phyloP scores from a whole-genome alignment of 2,797 vertebrate species.

The Linurgus olivaceus region DNA sequence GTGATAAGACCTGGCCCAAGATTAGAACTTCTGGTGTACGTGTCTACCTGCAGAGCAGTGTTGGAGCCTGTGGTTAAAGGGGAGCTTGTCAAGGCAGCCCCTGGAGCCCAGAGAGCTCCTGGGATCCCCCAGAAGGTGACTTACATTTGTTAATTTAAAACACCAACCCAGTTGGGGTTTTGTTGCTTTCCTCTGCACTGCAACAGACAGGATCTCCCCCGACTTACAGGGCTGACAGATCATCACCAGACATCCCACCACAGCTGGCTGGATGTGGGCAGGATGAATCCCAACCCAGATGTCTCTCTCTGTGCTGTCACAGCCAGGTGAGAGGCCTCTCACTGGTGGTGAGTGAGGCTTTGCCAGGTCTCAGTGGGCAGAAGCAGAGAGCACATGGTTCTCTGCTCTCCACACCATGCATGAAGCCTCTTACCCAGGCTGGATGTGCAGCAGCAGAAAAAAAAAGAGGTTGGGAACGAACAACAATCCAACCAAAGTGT shows the following conservation, averaged over 20 bases:
- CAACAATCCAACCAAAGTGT: fast-evolving
- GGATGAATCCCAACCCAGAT: neutral
- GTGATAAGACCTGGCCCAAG: neutral
- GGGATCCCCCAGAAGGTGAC: neutral
- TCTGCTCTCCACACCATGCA: neutral
- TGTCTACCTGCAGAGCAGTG: neutral
- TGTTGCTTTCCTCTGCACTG: neutral
- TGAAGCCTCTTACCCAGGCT: neutral
- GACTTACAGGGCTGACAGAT: neutral
- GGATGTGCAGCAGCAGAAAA: neutral
- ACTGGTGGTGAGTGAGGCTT: neutral
- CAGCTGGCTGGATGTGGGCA: neutral
- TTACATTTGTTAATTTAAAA: neutral
- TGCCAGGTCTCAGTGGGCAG: neutral
- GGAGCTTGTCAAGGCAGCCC: neutral
- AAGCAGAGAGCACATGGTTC: neutral
- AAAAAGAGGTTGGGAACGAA: neutral
- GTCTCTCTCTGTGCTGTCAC: neutral
- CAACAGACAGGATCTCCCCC: neutral
- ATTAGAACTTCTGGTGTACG: neutral
- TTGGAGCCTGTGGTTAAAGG: neutral
- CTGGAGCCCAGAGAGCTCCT: neutral
- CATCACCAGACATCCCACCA: neutral
- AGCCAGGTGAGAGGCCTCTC: neutral
- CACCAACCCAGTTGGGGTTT: neutral